Evolutionary conservation across 2,888 invertebrate species (phyloP).

Genomic region (Mythimna albipuncta): DNA sequence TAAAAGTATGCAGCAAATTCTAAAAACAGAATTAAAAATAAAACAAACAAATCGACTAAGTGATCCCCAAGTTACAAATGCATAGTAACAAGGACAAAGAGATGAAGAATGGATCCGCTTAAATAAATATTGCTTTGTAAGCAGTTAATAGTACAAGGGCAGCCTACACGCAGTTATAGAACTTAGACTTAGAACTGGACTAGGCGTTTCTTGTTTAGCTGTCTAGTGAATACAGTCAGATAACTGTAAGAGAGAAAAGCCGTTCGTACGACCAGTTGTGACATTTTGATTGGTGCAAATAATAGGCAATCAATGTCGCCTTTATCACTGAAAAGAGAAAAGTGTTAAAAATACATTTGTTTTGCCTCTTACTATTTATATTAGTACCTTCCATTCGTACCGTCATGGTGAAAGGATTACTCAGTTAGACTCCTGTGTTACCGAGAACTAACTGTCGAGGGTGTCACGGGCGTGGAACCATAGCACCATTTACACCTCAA

Average conservation of each 20-base stretch:
- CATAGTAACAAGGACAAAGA: background rate
- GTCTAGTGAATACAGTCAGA: background rate
- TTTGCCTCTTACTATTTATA: too few species aligned
- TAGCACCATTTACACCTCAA: too few species aligned
- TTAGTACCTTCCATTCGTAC: too few species aligned
- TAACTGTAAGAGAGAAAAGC: background rate
- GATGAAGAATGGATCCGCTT: background rate
- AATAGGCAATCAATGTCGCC: background rate
- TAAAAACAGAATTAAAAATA: too few species aligned
- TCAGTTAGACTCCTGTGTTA: too few species aligned
- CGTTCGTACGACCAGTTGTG: too few species aligned
- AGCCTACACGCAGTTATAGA: background rate
- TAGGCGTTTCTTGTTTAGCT: background rate
- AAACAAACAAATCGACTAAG: background rate
- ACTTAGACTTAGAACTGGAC: background rate
- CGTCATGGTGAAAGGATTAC: too few species aligned
- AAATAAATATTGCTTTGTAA: conserved; percentile 12
- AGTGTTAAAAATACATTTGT: too few species aligned
- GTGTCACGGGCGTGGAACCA: too few species aligned
- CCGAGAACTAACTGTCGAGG: too few species aligned
- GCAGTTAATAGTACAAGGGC: conserved; percentile 25
- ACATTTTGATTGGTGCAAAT: background rate
- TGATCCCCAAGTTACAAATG: background rate
- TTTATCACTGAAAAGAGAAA: background rate
- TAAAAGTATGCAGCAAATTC: too few species aligned